Percentiles rank a stretch among this genome's conserved stretches.
phyloP scores from a whole-genome alignment of 2,797 vertebrate species.

The Acridotheres tristis region DNA sequence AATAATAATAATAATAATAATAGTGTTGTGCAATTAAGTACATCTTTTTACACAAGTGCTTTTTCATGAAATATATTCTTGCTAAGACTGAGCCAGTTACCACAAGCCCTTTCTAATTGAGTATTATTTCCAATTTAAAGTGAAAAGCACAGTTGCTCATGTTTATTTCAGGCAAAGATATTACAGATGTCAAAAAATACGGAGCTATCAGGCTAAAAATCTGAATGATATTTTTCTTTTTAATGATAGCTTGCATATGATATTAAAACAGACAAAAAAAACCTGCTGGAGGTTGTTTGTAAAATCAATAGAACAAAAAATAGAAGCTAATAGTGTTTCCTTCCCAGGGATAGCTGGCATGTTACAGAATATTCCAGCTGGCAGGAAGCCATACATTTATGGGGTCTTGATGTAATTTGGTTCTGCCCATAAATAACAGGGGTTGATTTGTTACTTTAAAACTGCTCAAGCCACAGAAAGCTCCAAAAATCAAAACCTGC shows the following conservation, averaged over 20 bases:
- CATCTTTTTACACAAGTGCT: background rate
- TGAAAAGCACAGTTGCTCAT: background rate
- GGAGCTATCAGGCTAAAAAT: background rate
- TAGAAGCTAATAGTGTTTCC: background rate
- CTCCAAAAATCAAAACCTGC: background rate
- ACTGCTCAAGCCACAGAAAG: background rate
- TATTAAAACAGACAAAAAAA: background rate
- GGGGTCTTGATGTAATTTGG: background rate
- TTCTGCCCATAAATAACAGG: background rate
- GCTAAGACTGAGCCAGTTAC: background rate
- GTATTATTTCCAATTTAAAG: background rate
- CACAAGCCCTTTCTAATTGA: background rate
- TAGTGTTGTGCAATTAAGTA: rapidly evolving
- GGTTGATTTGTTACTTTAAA: background rate
- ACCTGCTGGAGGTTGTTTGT: background rate
- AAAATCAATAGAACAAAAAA: background rate
- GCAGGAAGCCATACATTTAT: background rate
- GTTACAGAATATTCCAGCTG: background rate
- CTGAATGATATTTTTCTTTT: background rate
- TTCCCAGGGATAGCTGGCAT: background rate
- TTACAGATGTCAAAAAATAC: background rate
- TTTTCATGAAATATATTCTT: background rate
- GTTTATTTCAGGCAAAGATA: background rate
- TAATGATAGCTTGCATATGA: background rate
- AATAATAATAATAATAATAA: background rate